Evolutionary conservation across 2,797 vertebrate species (phyloP).

Genomic region (Champsocephalus esox): DNA sequence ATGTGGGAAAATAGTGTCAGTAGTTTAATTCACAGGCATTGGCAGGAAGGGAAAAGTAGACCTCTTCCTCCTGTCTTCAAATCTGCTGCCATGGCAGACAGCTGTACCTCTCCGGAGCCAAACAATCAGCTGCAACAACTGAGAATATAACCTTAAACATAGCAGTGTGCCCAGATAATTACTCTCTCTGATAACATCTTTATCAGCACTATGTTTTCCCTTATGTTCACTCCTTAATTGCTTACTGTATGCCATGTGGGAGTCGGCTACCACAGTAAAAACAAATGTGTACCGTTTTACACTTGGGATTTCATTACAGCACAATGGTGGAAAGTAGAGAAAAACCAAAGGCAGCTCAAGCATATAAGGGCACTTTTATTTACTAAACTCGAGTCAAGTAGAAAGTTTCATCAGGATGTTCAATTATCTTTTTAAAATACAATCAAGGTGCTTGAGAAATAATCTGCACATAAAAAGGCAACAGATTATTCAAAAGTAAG

Average conservation of each 20-base stretch:
- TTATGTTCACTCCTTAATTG: constrained; percentile 2
- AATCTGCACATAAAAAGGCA: constrained; percentile 16
- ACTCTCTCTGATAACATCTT: constrained; percentile 21
- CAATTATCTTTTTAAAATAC: constrained; percentile 17
- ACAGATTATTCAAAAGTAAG: constrained; percentile 19
- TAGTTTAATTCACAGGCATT: constrained; percentile 28
- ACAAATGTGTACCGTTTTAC: background rate
- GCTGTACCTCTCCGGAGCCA: constrained; percentile 19
- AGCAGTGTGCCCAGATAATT: background rate
- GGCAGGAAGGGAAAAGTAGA: constrained; percentile 51
- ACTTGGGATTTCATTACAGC: background rate
- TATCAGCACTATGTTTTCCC: constrained; percentile 5
- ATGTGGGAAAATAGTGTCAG: constrained; percentile 64
- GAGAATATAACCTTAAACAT: constrained; percentile 28
- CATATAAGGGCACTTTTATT: constrained; percentile 44
- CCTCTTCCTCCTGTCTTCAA: constrained; percentile 38
- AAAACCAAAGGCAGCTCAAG: constrained; percentile 10
- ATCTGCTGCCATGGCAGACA: constrained; percentile 44
- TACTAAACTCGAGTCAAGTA: constrained; percentile 27
- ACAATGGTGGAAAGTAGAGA: background rate
- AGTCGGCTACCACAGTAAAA: constrained; percentile 11
- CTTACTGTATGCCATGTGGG: background rate
- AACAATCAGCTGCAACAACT: constrained; percentile 46
- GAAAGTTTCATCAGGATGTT: constrained; percentile 15
- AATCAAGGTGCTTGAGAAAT: constrained; percentile 19